Evolutionary conservation across 2,888 invertebrate species (phyloP), one percentile per base, ranked within the genome.

Genomic region (Xestobium rufovillosum): DNA sequence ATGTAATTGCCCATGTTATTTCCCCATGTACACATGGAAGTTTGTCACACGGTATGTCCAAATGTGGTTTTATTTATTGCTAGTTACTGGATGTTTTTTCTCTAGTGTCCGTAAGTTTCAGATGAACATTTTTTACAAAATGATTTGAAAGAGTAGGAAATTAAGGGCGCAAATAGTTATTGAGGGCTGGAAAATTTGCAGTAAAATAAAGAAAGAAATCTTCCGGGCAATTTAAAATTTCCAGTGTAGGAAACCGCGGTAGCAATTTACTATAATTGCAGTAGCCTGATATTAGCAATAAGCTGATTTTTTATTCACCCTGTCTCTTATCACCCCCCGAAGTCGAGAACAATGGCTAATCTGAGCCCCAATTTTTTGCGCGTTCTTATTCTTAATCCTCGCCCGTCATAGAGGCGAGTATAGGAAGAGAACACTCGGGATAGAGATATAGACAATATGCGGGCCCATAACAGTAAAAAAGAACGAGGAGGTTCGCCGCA

Each of bases 291-390:
- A 66, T 65, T 65, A 65, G 65, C 64, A 66, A 65, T 66, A 65
- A 66, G 66, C 65, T 64, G 65, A 66, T 66, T 66, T 66, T 66
- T 66, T 66, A 66, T 66, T 65, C 66, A 66, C 65, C 65, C 66
- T 56, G 55, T 49, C 58, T 57, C 62, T 63, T 64, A 63, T 65
- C 63, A 58, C 61, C 59, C 59, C 54, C 56, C 47, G 45, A 51
- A 56, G 56, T 54, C 41, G 50, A 57, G 58, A 64, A 64, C 62
- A 65, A 65, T 63, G 57, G 62, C 60, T 63, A 64, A 63, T 62
- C 61, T 58, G 51, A 51, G 53, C 51, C 50, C 49, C 43, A 48
- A 45, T 48, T 49, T 46, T 48, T 48, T 41, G 42, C 29, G 38
- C 41, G 39, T 33, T 36, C 43, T 39, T 39, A 42, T 49, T 41